A percentile compares a stretch with the other conserved stretches of the same genome.
Evolutionary conservation across 2,113 vertebrate species (phyloP).

Genomic region (Theristicus caerulescens): DNA sequence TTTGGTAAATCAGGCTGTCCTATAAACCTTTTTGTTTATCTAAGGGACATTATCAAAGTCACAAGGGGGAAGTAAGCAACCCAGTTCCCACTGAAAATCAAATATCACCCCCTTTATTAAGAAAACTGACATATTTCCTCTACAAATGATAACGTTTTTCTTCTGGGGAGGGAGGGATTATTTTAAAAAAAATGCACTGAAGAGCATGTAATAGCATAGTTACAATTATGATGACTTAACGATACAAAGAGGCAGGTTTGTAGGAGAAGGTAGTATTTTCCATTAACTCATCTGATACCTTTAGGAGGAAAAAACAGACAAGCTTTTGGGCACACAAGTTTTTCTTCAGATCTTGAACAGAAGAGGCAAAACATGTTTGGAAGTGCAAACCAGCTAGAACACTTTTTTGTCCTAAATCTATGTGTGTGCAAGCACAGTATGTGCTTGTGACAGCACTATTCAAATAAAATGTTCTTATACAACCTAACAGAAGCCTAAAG

Average conservation of each 20-base stretch:
- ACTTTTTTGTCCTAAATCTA: neutral
- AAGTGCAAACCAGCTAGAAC: neutral
- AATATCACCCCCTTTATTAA: neutral
- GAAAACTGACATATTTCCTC: neutral
- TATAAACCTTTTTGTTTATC: neutral
- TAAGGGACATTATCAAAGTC: neutral
- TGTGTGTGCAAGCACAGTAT: neutral
- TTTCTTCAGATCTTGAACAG: neutral
- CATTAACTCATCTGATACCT: neutral
- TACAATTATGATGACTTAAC: neutral
- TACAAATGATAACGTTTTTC: neutral
- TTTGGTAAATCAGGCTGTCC: neutral
- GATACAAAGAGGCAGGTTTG: neutral
- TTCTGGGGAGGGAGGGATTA: neutral
- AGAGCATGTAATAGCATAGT: neutral
- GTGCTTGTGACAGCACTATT: neutral
- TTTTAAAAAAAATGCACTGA: neutral
- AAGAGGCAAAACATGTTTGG: neutral
- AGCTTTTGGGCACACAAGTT: neutral
- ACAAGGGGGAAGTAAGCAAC: neutral
- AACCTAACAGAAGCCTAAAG: neutral
- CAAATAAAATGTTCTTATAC: neutral
- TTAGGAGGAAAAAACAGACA: neutral
- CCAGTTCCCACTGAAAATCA: neutral
- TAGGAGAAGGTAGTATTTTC: neutral